Evolutionary conservation across 2,888 invertebrate species (phyloP), one percentile per base, ranked within the genome.

Genomic region (Sepioteuthis lessoniana): DNA sequence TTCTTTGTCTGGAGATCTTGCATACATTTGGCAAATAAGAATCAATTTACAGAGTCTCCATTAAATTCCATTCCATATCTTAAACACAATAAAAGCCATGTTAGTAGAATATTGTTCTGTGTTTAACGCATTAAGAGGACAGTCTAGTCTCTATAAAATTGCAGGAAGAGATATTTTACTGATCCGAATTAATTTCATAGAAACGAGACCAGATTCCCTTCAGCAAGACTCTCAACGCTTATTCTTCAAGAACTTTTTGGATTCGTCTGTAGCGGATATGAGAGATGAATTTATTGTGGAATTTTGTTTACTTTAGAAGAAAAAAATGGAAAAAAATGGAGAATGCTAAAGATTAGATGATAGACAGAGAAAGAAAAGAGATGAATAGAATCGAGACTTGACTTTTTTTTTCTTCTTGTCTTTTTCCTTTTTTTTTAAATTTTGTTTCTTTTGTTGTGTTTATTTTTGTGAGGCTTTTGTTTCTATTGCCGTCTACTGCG

Each of bases 1-100:
- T 16, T 76, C n/a, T 76, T 76, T n/a, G 76, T 76, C 76, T 76
- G 76, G n/a, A 35, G 76, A 76, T 13, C 10, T n/a, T n/a, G n/a
- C 76, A 76, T 76, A 76, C n/a, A n/a, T 76, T n/a, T 35, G 13
- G 35, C 76, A 76, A 76, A n/a, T 76, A 76, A 16, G n/a, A 35
- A 76, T 76, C 76, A 76, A 76, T 76, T 76, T 76, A 76, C n/a
- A n/a, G n/a, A n/a, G 1, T n/a, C n/a, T 76, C 76, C 76, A 76
- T 76, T 76, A 76, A 76, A 76, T 35, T n/a, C n/a, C 76, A 76
- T n/a, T 76, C 76, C 76, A 76, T 76, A n/a, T 76, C n/a, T n/a
- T 2, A 10, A n/a, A 35, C 76, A 76, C 76, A 76, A 76, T 76
- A 35, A 35, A 76, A n/a, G 76, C 76, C 76, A 76, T 76, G 76